phyloP scores from a whole-genome alignment of 2,113 vertebrate species.

The Myanophis thanlyinensis region DNA sequence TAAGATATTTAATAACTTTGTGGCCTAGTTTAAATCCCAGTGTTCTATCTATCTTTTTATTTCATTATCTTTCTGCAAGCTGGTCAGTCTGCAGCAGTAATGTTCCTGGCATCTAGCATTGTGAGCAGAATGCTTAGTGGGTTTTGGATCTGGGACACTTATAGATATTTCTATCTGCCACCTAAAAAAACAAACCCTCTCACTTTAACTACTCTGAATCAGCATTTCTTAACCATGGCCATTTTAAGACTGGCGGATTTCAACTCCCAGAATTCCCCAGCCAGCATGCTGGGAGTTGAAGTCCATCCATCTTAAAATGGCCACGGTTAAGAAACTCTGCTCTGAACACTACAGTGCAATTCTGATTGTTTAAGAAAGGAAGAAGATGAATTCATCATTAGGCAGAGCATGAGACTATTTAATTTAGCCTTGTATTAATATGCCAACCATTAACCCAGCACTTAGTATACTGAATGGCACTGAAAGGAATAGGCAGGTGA shows the following conservation, averaged over 20 bases:
- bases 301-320: not conserved
- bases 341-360: not conserved
- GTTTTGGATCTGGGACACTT: not conserved
- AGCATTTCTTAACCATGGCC: not conserved
- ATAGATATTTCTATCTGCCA: not conserved
- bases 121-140: not conserved
- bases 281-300: not conserved
- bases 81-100: not conserved
- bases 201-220: not conserved
- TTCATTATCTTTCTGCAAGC: slow-evolving; percentile 1
- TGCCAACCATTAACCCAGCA: not conserved
- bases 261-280: not conserved
- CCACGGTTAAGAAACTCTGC: not conserved
- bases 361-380: not conserved
- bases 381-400: not conserved
- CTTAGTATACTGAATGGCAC: not conserved
- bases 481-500: not conserved
- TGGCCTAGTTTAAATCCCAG: not conserved
- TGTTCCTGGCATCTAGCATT: not conserved
- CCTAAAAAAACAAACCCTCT: not conserved
- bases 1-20: not conserved
- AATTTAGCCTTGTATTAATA: not conserved
- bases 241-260: not conserved
- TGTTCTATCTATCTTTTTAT: not conserved
- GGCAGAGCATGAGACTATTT: not conserved